phyloP scores from a whole-genome alignment of 1,140 invertebrate genomes.

The Phymorhynchus buccinoides region DNA sequence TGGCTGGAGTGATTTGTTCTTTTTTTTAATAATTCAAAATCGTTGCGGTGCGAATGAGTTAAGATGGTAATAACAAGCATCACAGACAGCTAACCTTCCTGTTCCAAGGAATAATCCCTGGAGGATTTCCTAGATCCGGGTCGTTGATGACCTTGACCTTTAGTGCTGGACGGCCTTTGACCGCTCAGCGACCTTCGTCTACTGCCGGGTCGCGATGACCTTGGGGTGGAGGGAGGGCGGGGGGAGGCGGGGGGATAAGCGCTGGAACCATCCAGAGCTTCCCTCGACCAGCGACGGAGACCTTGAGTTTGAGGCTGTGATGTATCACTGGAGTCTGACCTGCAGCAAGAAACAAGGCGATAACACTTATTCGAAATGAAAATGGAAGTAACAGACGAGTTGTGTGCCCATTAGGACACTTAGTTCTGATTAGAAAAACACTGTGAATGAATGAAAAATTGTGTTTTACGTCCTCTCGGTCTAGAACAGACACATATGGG shows the following conservation, averaged over 20 bases:
- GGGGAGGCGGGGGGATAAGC: not conserved
- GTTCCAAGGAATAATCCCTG: not conserved
- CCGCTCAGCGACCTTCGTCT: conserved; percentile 17
- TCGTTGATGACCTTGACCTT: not conserved
- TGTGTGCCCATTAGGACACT: no score
- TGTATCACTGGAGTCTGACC: conserved; percentile 2
- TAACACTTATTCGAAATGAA: no score
- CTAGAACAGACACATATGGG: no score
- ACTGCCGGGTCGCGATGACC: conserved; percentile 14
- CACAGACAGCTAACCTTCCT: conserved; percentile 1
- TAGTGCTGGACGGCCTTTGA: not conserved
- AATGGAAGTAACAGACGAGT: no score
- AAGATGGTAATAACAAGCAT: no score
- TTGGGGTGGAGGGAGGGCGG: not conserved
- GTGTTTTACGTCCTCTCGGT: no score
- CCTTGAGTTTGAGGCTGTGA: not conserved
- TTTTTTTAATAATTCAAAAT: no score
- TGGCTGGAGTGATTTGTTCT: no score
- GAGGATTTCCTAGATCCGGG: not conserved
- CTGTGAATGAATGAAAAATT: no score
- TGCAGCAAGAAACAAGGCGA: no score
- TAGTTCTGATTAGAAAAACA: not conserved
- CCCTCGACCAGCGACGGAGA: not conserved
- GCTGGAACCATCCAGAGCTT: not conserved
- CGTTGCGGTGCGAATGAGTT: no score